Evolutionary conservation across 2,113 vertebrate species (phyloP).

Genomic region (Steatornis caripensis): DNA sequence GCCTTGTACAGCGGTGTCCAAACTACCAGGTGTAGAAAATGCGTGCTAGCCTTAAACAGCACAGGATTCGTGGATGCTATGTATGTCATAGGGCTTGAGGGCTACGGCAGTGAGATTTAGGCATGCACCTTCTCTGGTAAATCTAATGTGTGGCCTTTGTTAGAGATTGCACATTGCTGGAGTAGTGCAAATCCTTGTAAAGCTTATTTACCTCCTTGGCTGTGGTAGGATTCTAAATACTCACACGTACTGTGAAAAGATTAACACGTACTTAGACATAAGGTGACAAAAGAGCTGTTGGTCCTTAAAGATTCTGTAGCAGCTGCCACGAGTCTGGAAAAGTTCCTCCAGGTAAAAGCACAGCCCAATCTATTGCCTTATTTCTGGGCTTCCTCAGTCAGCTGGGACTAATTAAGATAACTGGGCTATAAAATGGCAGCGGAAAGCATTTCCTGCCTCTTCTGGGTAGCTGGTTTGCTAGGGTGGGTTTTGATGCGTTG

Average conservation of each 20-base stretch:
- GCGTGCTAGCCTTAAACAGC: background rate
- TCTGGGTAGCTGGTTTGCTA: background rate
- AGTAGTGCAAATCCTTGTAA: background rate
- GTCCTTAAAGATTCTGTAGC: background rate
- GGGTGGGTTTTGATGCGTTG: background rate
- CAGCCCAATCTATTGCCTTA: background rate
- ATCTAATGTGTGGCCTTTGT: background rate
- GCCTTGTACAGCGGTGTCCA: background rate
- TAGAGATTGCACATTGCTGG: background rate
- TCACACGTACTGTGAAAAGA: background rate
- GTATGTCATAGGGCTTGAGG: background rate
- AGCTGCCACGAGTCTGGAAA: background rate
- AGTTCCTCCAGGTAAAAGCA: conserved; percentile 9
- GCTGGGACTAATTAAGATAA: conserved; percentile 52
- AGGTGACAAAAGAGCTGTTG: background rate
- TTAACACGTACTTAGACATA: background rate
- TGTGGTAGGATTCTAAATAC: background rate
- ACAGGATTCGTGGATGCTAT: background rate
- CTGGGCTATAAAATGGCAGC: background rate
- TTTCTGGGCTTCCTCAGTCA: conserved; percentile 33
- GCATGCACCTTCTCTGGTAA: background rate
- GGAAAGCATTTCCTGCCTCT: background rate
- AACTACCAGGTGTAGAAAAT: background rate
- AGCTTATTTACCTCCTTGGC: background rate
- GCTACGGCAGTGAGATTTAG: background rate